phyloP scores from a whole-genome alignment of 2,113 vertebrate species.

The Baryphthengus martii region DNA sequence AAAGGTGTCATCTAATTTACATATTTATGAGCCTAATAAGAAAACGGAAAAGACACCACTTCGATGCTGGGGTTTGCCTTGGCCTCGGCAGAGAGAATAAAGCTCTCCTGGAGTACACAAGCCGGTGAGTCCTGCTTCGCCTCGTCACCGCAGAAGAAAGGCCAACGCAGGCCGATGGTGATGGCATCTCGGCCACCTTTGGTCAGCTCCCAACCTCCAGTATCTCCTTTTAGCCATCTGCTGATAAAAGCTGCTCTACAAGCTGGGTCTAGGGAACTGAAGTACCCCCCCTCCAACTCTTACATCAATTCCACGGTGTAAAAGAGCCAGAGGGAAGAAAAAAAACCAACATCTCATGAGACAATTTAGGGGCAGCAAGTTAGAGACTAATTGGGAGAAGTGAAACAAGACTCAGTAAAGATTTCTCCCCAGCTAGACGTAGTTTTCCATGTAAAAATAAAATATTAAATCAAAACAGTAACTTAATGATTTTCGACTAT shows the following conservation, averaged over 20 bases:
- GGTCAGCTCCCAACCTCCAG: not conserved
- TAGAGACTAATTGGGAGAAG: not conserved
- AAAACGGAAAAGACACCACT: not conserved
- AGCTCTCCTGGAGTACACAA: not conserved
- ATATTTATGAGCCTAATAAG: not conserved
- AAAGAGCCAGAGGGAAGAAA: not conserved
- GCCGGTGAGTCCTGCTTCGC: not conserved
- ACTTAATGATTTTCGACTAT: not conserved
- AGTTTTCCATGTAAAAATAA: not conserved
- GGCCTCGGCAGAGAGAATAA: no score
- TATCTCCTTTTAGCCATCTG: rapidly evolving
- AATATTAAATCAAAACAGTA: not conserved
- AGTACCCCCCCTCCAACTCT: not conserved
- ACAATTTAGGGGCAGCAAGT: not conserved
- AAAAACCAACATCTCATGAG: not conserved
- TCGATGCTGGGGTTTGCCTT: not conserved
- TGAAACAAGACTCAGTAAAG: not conserved
- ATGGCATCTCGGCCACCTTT: not conserved
- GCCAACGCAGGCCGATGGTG: rapidly evolving
- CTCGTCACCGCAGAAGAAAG: rapidly evolving
- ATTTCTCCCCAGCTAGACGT: not conserved
- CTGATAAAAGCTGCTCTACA: not conserved
- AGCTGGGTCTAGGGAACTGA: not conserved
- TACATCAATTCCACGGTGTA: not conserved
- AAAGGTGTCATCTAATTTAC: not conserved